Evolutionary conservation across 2,797 vertebrate genomes (phyloP), one percentile per base, ranked within the genome.

Genomic region (Falco berigora): DNA sequence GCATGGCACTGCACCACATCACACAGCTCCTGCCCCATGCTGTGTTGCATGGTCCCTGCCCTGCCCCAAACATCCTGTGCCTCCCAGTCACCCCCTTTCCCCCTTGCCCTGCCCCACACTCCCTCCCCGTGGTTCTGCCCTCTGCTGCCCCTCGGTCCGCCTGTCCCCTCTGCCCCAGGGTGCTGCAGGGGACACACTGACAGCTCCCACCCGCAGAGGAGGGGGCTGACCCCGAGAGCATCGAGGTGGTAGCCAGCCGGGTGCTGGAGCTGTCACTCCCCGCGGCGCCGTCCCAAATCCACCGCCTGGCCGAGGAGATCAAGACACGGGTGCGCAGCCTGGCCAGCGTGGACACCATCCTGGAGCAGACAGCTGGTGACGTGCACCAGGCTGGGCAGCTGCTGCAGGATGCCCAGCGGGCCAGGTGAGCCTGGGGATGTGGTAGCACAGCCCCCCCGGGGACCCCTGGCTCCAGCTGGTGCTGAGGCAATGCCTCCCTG

Each of bases 201-300:
- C 28, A 14, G n/a, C 64, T 97, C 74, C 64, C 34, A 59, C 91
- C 86, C 52, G 12, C 97, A 99, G 99, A 99, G 98, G 99, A 99
- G 71, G 99, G 99, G 4, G 99, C 99, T 2, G 99, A 99, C 96
- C 99, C 99, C 0, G 99, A 99, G 96, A 99, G 99, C 96, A 99
- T 99, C 46, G 99, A 99, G 93, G 98, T 97, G 20, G 98, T 99
- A 64, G 99, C 99, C 3, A 99, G 98, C 88, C 98, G 98, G 1
- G 99, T 99, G 69, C 91, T 99, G 97, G 98, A 99, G 96, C 98
- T 99, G 62, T 99, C 99, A n/a, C 99, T 99, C 92, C 99, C 99
- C 0, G 99, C 99, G 0, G 99, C 99, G 1, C 98, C 99, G 2
- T 97, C 98, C 55, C 99, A 99, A 98, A 99, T 99, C 96, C 98